A percentile compares a stretch with the other conserved stretches of the same genome.
phyloP scores from a whole-genome alignment of 2,113 vertebrate species.

The Chaenogobius annularis region DNA sequence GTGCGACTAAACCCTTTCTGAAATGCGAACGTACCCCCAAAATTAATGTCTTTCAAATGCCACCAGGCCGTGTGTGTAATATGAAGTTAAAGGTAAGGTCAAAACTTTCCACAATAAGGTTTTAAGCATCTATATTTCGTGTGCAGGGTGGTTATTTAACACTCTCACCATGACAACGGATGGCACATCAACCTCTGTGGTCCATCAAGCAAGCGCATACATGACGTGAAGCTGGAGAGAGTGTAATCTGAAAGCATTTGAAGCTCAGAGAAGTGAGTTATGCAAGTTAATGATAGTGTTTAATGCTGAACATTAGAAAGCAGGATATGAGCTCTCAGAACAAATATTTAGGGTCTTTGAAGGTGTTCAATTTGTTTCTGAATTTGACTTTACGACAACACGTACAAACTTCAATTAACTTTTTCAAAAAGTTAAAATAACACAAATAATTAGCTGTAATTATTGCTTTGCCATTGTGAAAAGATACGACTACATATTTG shows the following conservation, averaged over 20 bases:
- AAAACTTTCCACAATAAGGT: constrained; percentile 15
- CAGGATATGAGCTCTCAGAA: background rate
- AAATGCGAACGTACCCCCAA: constrained; percentile 5
- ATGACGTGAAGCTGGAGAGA: constrained; percentile 32
- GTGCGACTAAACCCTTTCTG: constrained; percentile 1
- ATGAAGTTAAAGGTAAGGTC: constrained; percentile 22
- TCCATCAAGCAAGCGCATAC: constrained; percentile 27
- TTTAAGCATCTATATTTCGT: constrained; percentile 7
- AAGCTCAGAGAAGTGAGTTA: constrained; percentile 23
- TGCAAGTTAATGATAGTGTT: constrained; percentile 12
- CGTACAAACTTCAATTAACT: no score
- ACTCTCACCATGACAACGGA: constrained; percentile 16
- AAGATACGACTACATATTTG: background rate
- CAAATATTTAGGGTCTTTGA: background rate
- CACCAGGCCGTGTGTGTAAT: constrained; percentile 2
- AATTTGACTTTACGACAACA: no score
- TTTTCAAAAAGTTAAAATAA: no score
- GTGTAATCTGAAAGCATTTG: constrained; percentile 31
- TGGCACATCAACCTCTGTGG: constrained; percentile 32
- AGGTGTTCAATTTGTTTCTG: background rate
- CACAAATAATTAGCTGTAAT: no score
- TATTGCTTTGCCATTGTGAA: no score
- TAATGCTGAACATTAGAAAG: background rate
- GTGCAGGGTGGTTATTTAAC: constrained; percentile 14
- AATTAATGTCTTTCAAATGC: constrained; percentile 13